Evolutionary conservation across 2,113 vertebrate genomes (phyloP).

Genomic region (Progne subis): DNA sequence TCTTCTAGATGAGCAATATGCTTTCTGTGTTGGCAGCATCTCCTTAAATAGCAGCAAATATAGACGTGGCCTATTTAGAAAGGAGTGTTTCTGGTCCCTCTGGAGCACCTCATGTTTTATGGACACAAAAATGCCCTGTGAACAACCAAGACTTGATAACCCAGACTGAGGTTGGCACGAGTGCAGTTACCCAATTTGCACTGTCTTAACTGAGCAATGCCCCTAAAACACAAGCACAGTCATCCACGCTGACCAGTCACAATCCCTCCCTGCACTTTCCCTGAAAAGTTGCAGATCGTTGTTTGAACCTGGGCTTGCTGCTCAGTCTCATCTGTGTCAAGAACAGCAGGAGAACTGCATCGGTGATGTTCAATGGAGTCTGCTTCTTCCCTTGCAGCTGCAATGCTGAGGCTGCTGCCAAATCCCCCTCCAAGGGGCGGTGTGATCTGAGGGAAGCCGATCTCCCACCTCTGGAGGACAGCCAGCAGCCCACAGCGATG

Average conservation of each 20-base stretch:
- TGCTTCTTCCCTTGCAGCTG: slow-evolving; percentile 77
- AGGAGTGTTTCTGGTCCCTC: background rate
- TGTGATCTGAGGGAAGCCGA: slow-evolving; percentile 78
- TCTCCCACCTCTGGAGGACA: slow-evolving; percentile 71
- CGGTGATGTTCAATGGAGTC: background rate
- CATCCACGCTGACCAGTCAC: background rate
- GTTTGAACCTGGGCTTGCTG: background rate
- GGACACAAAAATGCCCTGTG: background rate
- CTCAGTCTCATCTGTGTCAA: background rate
- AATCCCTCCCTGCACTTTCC: background rate
- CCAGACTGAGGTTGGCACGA: background rate
- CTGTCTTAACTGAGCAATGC: background rate
- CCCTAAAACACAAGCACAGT: background rate
- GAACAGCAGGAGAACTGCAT: background rate
- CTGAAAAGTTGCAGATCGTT: background rate
- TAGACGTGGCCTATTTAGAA: slow-evolving; percentile 1
- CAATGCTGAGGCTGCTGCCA: slow-evolving; percentile 82
- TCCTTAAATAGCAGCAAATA: slow-evolving; percentile 14
- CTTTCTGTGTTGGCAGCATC: slow-evolving; percentile 23
- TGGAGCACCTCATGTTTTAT: slow-evolving; percentile 1
- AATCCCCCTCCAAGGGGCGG: slow-evolving; percentile 77
- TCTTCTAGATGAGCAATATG: slow-evolving; percentile 8
- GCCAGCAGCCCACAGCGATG: slow-evolving; percentile 76
- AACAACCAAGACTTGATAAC: background rate
- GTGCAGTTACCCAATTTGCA: background rate